Base-by-base conservation (phyloP, 2,797 vertebrate species). In the Coracias cyanogaster region DNA sequence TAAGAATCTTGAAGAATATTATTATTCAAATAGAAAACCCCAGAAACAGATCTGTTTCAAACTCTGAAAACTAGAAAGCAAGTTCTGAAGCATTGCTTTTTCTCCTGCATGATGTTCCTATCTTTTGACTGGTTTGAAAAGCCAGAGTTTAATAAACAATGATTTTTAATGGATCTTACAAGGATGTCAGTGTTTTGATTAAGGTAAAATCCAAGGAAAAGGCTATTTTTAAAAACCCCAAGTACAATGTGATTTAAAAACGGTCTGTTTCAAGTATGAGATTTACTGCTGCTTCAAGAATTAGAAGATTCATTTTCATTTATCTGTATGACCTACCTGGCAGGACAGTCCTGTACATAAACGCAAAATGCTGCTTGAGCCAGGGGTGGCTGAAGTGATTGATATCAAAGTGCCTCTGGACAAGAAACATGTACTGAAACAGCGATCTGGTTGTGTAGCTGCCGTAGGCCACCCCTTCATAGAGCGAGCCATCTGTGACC, bases 401-500 rank as follows among this genome's bases (percentile, higher is more conserved):
- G 92, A 99, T 99, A 95, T 98, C 97, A 61, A 99, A 99, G 97
- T 99, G 99, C 41, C 99, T 98, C 97, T 99, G 99, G 60, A 99
- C 99, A 43, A 99, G 98, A 96, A 99, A 99, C 98, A 99, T 98
- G 95, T 99, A 99, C 95, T 99, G 99, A 96, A 99, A 99, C 57
- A 99, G 98, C 0, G 99, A 99, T 62, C 99, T 98, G 21, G 99
- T 99, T 57, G 99, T 99, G 93, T 99, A 99, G 43, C 99, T 99
- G 90, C 99, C 99, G 6, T 99, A 99, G 1, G 99, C 99, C 66
- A 99, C 99, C 3, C 99, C 99, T 97, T 99, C 99, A 17, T 99
- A 99, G 85, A 99, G 97, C 16, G 99, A 99, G 64, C 99, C 99
- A 14, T 99, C 99, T 0, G 99, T 99, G 94, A 99, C 98, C 55